These are phyloP conservation scores for Charina bottae DNA, from an alignment of 2,113 vertebrate species.

Conservation along the genomic window DNA sequence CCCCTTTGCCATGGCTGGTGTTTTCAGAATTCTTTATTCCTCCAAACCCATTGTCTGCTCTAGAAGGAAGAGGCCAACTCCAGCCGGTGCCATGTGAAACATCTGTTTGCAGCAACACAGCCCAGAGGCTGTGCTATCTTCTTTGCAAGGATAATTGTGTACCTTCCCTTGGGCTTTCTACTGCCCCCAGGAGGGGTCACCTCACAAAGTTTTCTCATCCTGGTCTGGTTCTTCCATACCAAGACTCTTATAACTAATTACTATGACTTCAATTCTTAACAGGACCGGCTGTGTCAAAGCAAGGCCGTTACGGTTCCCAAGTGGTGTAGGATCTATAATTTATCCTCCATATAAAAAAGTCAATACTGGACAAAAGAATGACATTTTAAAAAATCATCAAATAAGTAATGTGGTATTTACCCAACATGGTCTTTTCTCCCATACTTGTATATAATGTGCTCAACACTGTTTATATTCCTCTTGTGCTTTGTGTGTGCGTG, in stretches of 20 bases:
- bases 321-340: slow-evolving; percentile 75
- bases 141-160: slow-evolving; percentile 21
- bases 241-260: slow-evolving; percentile 70
- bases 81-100: slow-evolving; percentile 44
- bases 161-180: slow-evolving; percentile 35
- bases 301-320: slow-evolving; percentile 56
- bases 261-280: slow-evolving; percentile 64
- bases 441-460: slow-evolving; percentile 60
- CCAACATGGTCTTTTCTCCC: slow-evolving; percentile 66
- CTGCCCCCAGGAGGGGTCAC: slow-evolving; percentile 52
- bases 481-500: slow-evolving; percentile 3
- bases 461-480: slow-evolving; percentile 65
- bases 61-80: slow-evolving; percentile 41
- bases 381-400: slow-evolving; percentile 83
- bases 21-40: slow-evolving; percentile 48
- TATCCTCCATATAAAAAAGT: slow-evolving; percentile 76
- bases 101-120: slow-evolving; percentile 53
- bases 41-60: slow-evolving; percentile 42
- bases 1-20: slow-evolving; percentile 28
- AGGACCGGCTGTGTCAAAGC: slow-evolving; percentile 69
- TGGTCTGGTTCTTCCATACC: slow-evolving; percentile 7
- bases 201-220: slow-evolving; percentile 53
- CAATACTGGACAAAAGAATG: slow-evolving; percentile 82
- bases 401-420: slow-evolving; percentile 81
- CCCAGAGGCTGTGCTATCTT: slow-evolving; percentile 12